Evolutionary conservation across 2,888 invertebrate species (phyloP).

Genomic region (Torymus texanus): DNA sequence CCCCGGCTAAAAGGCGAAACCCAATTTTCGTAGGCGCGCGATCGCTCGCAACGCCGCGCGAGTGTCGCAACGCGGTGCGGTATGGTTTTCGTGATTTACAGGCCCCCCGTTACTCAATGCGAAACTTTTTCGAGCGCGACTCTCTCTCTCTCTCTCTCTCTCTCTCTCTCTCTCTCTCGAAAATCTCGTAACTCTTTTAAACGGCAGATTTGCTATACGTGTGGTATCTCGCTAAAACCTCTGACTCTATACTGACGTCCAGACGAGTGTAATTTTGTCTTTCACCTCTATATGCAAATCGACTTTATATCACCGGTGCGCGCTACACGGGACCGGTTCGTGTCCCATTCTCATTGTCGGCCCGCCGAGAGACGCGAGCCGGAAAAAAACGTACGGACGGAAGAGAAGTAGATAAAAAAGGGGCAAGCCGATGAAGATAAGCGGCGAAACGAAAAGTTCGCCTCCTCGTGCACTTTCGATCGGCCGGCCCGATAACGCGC

Average conservation of each 20-base stretch:
- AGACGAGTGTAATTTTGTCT: background rate
- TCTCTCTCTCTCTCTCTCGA: background rate
- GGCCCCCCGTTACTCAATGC: no score
- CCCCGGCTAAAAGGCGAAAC: no score
- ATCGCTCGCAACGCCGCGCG: no score
- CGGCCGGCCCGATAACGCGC: background rate
- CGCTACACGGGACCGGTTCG: no score
- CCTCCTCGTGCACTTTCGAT: constrained; percentile 32
- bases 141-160: background rate
- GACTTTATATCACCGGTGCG: background rate
- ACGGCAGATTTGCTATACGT: background rate
- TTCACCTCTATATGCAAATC: constrained; percentile 8
- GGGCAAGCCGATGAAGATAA: constrained; percentile 26
- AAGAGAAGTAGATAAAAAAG: constrained; percentile 8
- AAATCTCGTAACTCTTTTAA: background rate
- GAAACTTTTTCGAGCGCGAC: no score
- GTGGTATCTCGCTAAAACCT: no score
- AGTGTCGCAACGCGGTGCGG: no score
- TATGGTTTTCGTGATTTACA: no score
- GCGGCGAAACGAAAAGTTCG: background rate
- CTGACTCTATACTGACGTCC: background rate
- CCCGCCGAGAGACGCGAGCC: background rate
- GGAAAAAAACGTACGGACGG: constrained; percentile 8
- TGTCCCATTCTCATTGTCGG: no score
- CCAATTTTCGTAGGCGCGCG: no score